Evolutionary conservation across 2,888 invertebrate genomes (phyloP).

Genomic region (Acanthosepion esculentum): DNA sequence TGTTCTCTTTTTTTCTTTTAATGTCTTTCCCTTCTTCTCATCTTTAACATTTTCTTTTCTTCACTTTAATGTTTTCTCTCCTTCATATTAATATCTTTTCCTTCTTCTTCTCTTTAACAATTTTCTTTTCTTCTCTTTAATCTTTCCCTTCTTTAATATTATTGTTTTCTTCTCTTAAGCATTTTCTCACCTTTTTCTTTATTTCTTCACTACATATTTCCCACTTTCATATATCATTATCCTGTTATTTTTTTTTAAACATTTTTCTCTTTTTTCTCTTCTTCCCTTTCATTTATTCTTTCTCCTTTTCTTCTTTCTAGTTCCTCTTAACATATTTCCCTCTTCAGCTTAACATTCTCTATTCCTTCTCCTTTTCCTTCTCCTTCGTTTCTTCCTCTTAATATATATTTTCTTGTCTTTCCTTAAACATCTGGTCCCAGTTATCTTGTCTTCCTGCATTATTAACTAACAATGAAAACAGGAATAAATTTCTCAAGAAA

Average conservation of each 20-base stretch:
- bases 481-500: background rate
- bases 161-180: too few relatives aligned
- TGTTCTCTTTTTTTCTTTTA: too few relatives aligned
- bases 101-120: too few relatives aligned
- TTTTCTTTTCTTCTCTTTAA: too few relatives aligned
- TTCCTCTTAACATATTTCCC: background rate
- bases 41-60: too few relatives aligned
- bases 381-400: background rate
- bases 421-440: background rate
- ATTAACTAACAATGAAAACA: background rate
- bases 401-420: background rate
- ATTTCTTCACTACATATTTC: too few relatives aligned
- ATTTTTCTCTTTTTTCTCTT: background rate
- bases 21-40: too few relatives aligned
- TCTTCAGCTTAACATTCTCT: background rate
- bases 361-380: background rate
- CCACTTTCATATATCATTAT: too few relatives aligned
- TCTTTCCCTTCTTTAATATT: background rate
- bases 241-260: too few relatives aligned
- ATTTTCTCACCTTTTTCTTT: too few relatives aligned
- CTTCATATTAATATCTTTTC: too few relatives aligned
- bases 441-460: constrained; percentile 33
- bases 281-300: background rate
- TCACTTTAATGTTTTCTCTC: too few relatives aligned
- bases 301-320: background rate